A percentile compares a stretch with the other conserved stretches of the same genome.
Conservation (phyloP, 1,140 invertebrate genomes). For the Ruditapes philippinarum region DNA sequence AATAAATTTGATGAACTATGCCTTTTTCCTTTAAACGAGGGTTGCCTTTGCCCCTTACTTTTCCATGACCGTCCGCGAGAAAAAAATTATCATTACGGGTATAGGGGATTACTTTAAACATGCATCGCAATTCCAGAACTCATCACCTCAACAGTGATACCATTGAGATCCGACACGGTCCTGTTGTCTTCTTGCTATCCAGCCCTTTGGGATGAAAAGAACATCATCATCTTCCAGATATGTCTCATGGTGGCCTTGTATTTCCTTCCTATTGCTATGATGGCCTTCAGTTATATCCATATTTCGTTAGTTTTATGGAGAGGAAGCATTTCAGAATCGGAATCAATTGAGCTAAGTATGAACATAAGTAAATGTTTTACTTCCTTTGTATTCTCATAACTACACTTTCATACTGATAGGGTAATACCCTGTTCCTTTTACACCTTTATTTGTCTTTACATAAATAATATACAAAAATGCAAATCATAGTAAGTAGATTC, state of each 20-base stretch:
- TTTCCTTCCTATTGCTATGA: slow-evolving; percentile 1
- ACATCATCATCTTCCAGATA: slow-evolving; percentile 6
- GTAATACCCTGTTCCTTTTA: no score
- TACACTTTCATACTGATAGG: background rate
- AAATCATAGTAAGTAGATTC: no score
- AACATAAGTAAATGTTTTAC: no score
- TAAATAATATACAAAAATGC: no score
- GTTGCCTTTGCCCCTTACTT: no score
- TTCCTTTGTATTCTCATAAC: background rate
- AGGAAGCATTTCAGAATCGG: background rate
- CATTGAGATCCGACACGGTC: background rate
- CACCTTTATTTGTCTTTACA: no score
- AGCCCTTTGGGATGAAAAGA: background rate
- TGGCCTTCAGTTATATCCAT: slow-evolving; percentile 35
- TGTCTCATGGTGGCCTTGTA: slow-evolving; percentile 28
- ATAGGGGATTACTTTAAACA: background rate
- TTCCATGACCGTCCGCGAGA: no score
- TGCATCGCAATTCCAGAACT: slow-evolving; percentile 15
- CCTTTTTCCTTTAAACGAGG: no score
- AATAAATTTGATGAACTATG: no score
- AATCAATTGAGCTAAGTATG: background rate
- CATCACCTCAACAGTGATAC: background rate
- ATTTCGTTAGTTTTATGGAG: slow-evolving; percentile 18
- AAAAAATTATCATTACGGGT: no score
- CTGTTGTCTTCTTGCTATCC: slow-evolving; percentile 11